phyloP scores from a whole-genome alignment of 2,888 invertebrate genomes.

The Dermolepida albohirtum region DNA sequence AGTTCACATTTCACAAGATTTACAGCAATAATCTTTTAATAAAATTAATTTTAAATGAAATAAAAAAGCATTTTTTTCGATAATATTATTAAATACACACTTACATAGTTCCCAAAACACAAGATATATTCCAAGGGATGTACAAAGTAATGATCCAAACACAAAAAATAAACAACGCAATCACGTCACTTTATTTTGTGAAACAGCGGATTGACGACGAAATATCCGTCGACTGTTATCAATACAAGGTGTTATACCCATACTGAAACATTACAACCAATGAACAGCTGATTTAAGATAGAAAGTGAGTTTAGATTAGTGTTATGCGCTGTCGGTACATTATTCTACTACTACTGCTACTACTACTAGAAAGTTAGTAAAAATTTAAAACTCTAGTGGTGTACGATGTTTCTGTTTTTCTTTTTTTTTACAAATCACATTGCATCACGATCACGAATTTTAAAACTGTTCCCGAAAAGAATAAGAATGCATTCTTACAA shows the following conservation, averaged over 20 bases:
- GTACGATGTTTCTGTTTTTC: constrained; percentile 11
- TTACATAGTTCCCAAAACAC: not conserved
- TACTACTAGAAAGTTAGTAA: constrained; percentile 39
- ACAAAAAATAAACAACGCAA: constrained; percentile 18
- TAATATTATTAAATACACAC: not conserved
- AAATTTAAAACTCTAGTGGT: constrained; percentile 33
- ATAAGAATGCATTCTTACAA: constrained; percentile 3
- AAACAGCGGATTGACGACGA: constrained; percentile 21
- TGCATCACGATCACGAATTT: constrained; percentile 16
- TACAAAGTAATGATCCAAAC: not conserved
- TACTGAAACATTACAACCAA: constrained; percentile 26
- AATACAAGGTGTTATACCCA: constrained; percentile 14
- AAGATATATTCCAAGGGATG: constrained; percentile 11
- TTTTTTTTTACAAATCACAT: not conserved
- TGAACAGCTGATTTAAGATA: constrained; percentile 41
- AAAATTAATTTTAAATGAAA: not conserved
- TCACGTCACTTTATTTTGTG: constrained; percentile 28
- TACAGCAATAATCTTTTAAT: too few relatives aligned
- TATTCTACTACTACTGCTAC: constrained; percentile 4
- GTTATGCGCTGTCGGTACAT: constrained; percentile 2
- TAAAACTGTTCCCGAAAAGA: too few relatives aligned
- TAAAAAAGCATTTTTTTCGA: not conserved
- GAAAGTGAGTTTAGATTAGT: constrained; percentile 38
- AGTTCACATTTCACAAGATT: too few relatives aligned
- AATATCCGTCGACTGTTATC: constrained; percentile 16